A percentile compares a stretch with the other conserved stretches of the same genome.
Conservation (phyloP, 1,140 invertebrate species). For the Drosophila triauraria region DNA sequence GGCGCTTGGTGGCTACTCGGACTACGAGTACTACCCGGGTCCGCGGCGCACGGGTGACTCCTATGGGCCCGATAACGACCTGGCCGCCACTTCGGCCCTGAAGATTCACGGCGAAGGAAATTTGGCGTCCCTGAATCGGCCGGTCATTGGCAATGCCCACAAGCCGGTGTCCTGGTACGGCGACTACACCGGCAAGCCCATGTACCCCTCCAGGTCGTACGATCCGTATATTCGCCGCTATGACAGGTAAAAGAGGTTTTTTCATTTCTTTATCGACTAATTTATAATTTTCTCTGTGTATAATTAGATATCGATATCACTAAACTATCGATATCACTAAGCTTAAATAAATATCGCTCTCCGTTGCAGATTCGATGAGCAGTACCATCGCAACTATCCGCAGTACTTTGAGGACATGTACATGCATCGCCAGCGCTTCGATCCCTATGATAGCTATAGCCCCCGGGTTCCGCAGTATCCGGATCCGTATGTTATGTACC, state of each 20-base stretch:
- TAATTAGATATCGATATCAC: no score
- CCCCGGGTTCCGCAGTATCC: conserved; percentile 77
- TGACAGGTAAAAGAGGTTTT: conserved; percentile 57
- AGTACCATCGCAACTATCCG: conserved; percentile 77
- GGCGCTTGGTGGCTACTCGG: conserved; percentile 37
- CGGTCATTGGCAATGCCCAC: conserved; percentile 11
- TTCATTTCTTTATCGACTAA: no score
- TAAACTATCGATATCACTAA: no score
- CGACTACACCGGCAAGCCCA: conserved; percentile 44
- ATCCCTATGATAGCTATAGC: conserved; percentile 83
- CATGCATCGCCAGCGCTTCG: conserved; percentile 71
- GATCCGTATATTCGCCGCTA: conserved; percentile 81
- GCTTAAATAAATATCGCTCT: background rate
- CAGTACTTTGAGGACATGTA: conserved; percentile 82
- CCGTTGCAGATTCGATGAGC: conserved; percentile 69
- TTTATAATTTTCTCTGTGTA: no score
- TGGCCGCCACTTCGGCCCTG: conserved; percentile 18
- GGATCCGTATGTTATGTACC: conserved; percentile 80
- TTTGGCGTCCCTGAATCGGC: conserved; percentile 24
- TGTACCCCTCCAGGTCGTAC: conserved; percentile 80
- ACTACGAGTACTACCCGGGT: conserved; percentile 58
- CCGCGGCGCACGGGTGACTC: conserved; percentile 11
- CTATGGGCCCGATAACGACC: conserved; percentile 33
- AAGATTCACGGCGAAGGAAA: conserved; percentile 38
- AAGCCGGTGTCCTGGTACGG: conserved; percentile 60